Conservation (phyloP, 2,113 vertebrate species). For the Ardeotis arabs region DNA sequence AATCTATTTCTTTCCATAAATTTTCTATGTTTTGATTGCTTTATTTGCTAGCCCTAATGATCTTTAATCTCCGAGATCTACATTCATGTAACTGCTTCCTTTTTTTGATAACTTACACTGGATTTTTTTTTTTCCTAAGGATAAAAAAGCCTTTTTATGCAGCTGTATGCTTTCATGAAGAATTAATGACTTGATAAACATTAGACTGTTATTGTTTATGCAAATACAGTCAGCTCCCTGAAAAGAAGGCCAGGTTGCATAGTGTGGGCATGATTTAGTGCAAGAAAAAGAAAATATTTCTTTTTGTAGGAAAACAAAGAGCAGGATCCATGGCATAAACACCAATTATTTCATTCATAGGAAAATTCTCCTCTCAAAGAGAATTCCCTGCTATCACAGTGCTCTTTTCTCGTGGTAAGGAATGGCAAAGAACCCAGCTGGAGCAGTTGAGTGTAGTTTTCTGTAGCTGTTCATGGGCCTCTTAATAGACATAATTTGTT, state of each 20-base stretch:
- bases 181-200: constrained; percentile 54
- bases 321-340: background rate
- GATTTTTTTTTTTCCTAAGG: background rate
- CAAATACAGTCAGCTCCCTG: constrained; percentile 33
- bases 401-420: background rate
- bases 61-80: constrained; percentile 9
- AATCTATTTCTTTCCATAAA: background rate
- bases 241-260: background rate
- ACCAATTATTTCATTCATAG: background rate
- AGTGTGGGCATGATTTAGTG: background rate
- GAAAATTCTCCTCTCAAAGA: background rate
- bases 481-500: background rate
- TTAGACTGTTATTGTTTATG: constrained; percentile 56
- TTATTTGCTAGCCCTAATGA: constrained; percentile 3
- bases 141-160: constrained; percentile 2
- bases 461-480: background rate
- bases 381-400: background rate
- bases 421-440: background rate
- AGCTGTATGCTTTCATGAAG: constrained; percentile 47
- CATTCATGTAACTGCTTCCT: background rate
- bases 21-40: background rate
- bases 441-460: background rate
- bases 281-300: background rate
- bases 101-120: constrained; percentile 24
- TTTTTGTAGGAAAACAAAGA: constrained; percentile 6